These are phyloP conservation scores for Tupaia tana DNA, from an alignment of 2,113 vertebrate genomes.

Conservation along the genomic window DNA sequence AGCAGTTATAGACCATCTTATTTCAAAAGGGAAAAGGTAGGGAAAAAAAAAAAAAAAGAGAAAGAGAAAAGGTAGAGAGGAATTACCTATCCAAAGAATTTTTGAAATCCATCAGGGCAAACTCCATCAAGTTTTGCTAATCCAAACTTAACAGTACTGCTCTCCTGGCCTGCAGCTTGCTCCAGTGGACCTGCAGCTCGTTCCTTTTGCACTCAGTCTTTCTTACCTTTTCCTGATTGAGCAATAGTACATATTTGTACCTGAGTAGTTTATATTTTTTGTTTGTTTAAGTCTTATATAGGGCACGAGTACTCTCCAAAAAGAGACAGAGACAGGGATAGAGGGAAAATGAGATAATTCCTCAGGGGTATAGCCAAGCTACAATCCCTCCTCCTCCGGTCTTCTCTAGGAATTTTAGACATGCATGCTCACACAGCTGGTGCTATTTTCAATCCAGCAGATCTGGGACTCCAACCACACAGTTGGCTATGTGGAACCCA, in stretches of 20 bases:
- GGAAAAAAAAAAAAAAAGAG: no score
- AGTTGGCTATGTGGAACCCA: no score
- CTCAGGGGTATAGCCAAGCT: no score
- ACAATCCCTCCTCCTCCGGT: no score
- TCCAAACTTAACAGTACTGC: not conserved
- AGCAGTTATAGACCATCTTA: not conserved
- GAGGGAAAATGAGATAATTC: no score
- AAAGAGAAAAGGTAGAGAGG: not conserved
- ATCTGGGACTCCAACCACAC: no score
- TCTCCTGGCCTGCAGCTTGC: fast-evolving
- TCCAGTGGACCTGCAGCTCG: not conserved
- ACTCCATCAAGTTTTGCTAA: not conserved
- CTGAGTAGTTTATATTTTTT: not conserved
- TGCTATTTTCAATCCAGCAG: no score
- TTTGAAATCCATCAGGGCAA: not conserved
- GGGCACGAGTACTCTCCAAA: no score
- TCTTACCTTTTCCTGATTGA: not conserved
- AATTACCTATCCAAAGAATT: not conserved
- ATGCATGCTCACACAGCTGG: no score
- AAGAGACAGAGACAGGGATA: no score
- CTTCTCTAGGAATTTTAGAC: no score
- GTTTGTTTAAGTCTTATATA: no score
- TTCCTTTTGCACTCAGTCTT: fast-evolving
- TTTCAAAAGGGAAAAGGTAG: not conserved
- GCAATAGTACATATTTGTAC: not conserved